phyloP scores from a whole-genome alignment of 2,888 invertebrate genomes.

The Marronus borbonicus region DNA sequence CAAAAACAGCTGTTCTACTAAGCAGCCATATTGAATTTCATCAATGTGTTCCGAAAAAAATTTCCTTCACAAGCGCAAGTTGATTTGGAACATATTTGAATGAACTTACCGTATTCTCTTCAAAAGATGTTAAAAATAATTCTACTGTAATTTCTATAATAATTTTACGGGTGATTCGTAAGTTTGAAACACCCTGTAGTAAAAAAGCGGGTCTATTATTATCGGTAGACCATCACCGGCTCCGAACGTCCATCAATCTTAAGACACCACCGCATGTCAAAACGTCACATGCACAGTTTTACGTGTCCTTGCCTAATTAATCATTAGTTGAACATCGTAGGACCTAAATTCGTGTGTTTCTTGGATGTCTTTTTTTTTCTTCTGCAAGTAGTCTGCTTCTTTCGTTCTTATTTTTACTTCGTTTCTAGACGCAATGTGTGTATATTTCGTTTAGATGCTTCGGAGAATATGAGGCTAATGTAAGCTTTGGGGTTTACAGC shows the following conservation, averaged over 20 bases:
- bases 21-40: too few species aligned
- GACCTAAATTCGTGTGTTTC: slow-evolving; percentile 47
- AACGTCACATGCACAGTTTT: slow-evolving; percentile 67
- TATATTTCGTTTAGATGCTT: not conserved
- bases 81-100: too few species aligned
- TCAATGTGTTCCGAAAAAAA: too few species aligned
- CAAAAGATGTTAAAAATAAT: too few species aligned
- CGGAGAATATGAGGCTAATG: not conserved
- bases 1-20: too few species aligned
- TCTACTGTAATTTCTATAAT: too few species aligned
- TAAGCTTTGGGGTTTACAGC: too few species aligned
- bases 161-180: not conserved
- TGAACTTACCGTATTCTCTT: too few species aligned
- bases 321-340: slow-evolving; percentile 62
- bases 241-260: slow-evolving; percentile 55
- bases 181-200: not conserved
- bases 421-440: slow-evolving; percentile 20
- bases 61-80: too few species aligned
- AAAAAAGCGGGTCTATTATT: slow-evolving; percentile 29
- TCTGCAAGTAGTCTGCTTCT: not conserved
- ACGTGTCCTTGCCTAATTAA: slow-evolving; percentile 66
- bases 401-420: slow-evolving; percentile 7
- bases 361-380: not conserved
- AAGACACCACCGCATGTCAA: slow-evolving; percentile 60
- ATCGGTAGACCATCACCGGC: slow-evolving; percentile 28